Evolutionary conservation across 2,113 vertebrate species (phyloP).

Genomic region (Equus przewalskii): DNA sequence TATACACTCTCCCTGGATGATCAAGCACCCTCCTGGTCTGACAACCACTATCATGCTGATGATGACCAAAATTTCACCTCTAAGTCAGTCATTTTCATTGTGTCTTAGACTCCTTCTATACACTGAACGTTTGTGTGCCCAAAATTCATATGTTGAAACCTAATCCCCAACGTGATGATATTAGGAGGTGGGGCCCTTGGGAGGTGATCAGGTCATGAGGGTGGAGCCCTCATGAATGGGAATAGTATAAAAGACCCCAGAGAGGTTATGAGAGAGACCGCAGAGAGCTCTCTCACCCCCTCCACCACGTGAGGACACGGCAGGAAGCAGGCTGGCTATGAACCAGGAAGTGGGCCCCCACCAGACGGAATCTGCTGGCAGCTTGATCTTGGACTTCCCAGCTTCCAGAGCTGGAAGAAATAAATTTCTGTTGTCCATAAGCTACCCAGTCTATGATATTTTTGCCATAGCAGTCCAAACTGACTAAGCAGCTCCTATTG

Average conservation of each 20-base stretch:
- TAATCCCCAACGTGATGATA: not conserved
- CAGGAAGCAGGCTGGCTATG: not conserved
- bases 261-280: not conserved
- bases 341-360: not conserved
- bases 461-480: not conserved
- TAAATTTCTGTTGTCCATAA: not conserved
- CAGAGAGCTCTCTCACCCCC: not conserved
- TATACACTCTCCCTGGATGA: rapidly evolving
- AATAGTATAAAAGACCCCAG: not conserved
- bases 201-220: not conserved
- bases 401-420: not conserved
- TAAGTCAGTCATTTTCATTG: not conserved
- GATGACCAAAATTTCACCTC: not conserved
- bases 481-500: not conserved
- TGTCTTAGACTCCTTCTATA: not conserved
- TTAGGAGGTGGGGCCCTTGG: not conserved
- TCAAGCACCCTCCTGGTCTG: not conserved
- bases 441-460: not conserved
- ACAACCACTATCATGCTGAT: not conserved
- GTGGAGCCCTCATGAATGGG: not conserved
- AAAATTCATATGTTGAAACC: not conserved
- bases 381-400: not conserved
- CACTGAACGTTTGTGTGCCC: not conserved
- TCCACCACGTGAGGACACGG: not conserved
- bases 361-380: not conserved